Evolutionary conservation across 2,113 vertebrate genomes (phyloP), one percentile per base, ranked within the genome.

Genomic region (Oceanites oceanicus): DNA sequence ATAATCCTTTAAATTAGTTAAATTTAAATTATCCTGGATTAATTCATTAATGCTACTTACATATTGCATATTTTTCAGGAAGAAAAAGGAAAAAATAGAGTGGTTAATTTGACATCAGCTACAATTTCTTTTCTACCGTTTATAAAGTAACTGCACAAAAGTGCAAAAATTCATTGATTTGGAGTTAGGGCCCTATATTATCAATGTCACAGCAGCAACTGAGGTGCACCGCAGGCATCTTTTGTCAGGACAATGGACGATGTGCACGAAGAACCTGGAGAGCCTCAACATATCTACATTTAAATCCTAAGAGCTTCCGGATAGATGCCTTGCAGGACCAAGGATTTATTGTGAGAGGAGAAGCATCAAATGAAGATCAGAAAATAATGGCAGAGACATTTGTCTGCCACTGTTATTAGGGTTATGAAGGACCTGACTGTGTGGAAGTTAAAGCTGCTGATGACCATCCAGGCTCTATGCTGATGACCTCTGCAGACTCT

Each of bases 331-430:
- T 96, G 0, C 78, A 91, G 2, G 95, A 98, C 1, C 97, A 98
- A 34, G 94, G 82, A 32, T 98, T 99, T 71, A n/a, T 34, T 17
- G 96, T 98, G 49, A 97, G 63, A 29, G 98, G 98, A 50, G 83
- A 96, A 96, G 96, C 94, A 55, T 98, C 98, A 13, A 91, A 71
- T 16, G 73, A 76, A 20, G 98, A 98, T 63, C 96, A 98, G 38
- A 93, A 96, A 83, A 85, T 93, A 84, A 97, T 98, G 88, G 72
- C 42, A 1, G 78, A 98, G 72, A 97, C 94, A 87, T 99, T 99
- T 77, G 94, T 85, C 61, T 99, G 98, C 82, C 98, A 98, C 79
- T 99, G 98, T 91, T 99, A 98, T 49, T 97, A 98, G 92, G 98
- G 98, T 17, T 98, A 98, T 32, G 62, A 95, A 72, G 98, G 98